phyloP scores from a whole-genome alignment of 2,113 vertebrate species.

The Callionymus lyra region DNA sequence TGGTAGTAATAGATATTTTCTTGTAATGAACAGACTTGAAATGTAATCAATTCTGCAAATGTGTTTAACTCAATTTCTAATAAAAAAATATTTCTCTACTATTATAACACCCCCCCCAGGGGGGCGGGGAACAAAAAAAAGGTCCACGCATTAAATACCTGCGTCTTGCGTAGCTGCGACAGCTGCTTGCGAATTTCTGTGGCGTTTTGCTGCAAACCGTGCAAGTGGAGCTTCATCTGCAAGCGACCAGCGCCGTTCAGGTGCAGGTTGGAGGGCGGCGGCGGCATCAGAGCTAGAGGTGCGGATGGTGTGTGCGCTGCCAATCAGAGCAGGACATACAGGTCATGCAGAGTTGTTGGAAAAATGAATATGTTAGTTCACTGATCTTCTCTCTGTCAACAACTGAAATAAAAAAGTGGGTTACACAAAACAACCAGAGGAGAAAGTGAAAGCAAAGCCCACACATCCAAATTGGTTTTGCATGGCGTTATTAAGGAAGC shows the following conservation, averaged over 20 bases:
- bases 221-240: slow-evolving; percentile 93
- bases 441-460: too few relatives aligned
- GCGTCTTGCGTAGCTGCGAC: slow-evolving; percentile 81
- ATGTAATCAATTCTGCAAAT: too few relatives aligned
- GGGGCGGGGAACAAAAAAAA: too few relatives aligned
- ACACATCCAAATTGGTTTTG: too few relatives aligned
- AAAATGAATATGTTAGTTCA: slow-evolving; percentile 30
- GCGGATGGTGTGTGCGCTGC: slow-evolving; percentile 71
- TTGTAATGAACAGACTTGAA: too few relatives aligned
- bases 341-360: background rate
- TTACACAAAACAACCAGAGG: slow-evolving; percentile 9
- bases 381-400: slow-evolving; percentile 12
- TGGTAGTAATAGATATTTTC: too few relatives aligned
- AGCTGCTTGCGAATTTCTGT: slow-evolving; percentile 90
- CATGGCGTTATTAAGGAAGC: too few relatives aligned
- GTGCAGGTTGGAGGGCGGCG: slow-evolving; percentile 70
- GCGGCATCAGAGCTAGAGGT: slow-evolving; percentile 74
- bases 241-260: slow-evolving; percentile 74
- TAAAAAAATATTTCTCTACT: too few relatives aligned
- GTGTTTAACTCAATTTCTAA: too few relatives aligned
- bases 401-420: slow-evolving; percentile 11
- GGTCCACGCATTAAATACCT: slow-evolving; percentile 61
- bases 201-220: slow-evolving; percentile 88
- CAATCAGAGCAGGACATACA: slow-evolving; percentile 43
- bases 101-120: too few relatives aligned